phyloP scores from a whole-genome alignment of 2,113 vertebrate genomes.

The Boleophthalmus pectinirostris region DNA sequence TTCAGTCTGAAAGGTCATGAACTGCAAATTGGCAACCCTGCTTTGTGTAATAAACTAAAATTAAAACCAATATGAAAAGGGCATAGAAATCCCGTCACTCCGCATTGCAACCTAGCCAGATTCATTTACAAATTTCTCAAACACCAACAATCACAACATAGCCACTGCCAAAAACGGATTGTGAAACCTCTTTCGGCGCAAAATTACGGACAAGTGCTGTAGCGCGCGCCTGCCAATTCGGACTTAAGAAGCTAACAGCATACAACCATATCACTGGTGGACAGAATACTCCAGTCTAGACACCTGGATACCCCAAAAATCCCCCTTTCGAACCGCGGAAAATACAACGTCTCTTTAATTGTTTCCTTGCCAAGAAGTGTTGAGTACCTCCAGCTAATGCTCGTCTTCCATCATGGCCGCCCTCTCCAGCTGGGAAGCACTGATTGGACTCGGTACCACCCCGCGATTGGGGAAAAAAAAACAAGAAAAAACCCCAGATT shows the following conservation, averaged over 20 bases:
- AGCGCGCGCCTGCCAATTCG: neutral
- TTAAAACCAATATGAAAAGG: neutral
- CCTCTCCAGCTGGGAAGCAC: conserved; percentile 58
- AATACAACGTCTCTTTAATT: conserved; percentile 36
- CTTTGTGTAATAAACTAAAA: neutral
- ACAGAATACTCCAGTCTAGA: conserved; percentile 15
- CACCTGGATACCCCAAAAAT: conserved; percentile 5
- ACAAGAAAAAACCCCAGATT: conserved; percentile 8
- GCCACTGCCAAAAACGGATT: neutral
- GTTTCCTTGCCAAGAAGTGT: conserved; percentile 45
- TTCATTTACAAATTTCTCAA: neutral
- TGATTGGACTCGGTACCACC: conserved; percentile 61
- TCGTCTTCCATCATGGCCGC: conserved; percentile 62
- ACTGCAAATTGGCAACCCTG: neutral
- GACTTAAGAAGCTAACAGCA: neutral
- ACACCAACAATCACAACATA: neutral
- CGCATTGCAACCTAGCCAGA: neutral
- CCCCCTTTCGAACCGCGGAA: conserved; percentile 1
- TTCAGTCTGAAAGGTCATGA: neutral
- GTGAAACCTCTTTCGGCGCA: neutral
- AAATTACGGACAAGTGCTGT: neutral
- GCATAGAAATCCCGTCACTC: neutral
- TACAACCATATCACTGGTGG: conserved; percentile 1
- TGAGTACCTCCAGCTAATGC: conserved; percentile 61
- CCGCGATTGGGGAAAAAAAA: conserved; percentile 44